Evolutionary conservation across 1,140 invertebrate species (phyloP).

Genomic region (Lamellibrachia luymesi): DNA sequence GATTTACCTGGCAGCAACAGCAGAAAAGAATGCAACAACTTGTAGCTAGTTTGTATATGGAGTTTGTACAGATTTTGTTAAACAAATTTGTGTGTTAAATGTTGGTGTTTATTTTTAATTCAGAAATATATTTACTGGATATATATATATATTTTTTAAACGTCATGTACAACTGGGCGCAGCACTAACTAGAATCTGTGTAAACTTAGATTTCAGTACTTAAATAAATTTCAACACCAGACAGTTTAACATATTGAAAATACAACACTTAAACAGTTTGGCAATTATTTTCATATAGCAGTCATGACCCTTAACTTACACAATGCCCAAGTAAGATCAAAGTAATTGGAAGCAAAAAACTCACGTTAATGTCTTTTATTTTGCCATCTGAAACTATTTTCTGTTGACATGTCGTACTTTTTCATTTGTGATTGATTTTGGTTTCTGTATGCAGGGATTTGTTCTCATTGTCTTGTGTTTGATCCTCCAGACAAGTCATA

Average conservation of each 20-base stretch:
- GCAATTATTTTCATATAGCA: too few relatives aligned
- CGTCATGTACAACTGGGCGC: not conserved
- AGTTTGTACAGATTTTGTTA: not conserved
- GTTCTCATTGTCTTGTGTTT: too few relatives aligned
- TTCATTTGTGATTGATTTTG: too few relatives aligned
- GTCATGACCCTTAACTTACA: too few relatives aligned
- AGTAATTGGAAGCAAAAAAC: too few relatives aligned
- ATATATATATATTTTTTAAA: not conserved
- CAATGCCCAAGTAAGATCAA: too few relatives aligned
- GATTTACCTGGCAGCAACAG: not conserved
- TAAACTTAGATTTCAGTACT: not conserved
- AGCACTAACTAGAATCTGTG: not conserved
- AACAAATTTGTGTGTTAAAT: not conserved
- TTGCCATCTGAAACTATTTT: too few relatives aligned
- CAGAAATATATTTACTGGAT: not conserved
- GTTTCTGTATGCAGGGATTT: too few relatives aligned
- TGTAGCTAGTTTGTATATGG: not conserved
- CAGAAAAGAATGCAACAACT: not conserved
- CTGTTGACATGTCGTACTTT: too few relatives aligned
- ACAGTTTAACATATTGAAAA: not conserved
- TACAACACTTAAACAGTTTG: too few relatives aligned
- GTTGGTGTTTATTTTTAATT: not conserved
- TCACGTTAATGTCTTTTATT: too few relatives aligned
- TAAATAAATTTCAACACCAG: not conserved
- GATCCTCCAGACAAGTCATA: too few relatives aligned